Base-by-base conservation (phyloP, 2,888 invertebrate species). In the Leptura quadrifasciata region DNA sequence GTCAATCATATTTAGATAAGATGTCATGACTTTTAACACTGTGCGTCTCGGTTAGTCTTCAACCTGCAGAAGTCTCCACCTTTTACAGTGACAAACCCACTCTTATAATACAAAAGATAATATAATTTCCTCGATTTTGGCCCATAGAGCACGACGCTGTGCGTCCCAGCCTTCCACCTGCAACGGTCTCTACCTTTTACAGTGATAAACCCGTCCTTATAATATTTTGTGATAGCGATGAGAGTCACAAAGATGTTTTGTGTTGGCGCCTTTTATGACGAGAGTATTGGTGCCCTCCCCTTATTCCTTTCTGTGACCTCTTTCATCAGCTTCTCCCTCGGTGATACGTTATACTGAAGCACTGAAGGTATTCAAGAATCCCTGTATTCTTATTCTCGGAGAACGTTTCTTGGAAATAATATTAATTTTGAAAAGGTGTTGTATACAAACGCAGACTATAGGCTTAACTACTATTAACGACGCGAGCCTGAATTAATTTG, bases 181-280 rank as follows among this genome's bases (percentile, higher is more conserved):
- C 74, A 21, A 58, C 17, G 61, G 76, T 64, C 74, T 71, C 72
- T 74, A 64, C 64, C 64, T 21, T 21, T 21, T 21, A 20, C 8
- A n/a, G 52, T 27, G 27, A 24, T 64, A 72, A 72, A 63, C 72
- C 63, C 54, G 47, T 12, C 55, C 24, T 54, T 58, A 58, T 57
- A 57, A 58, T 65, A 72, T 65, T 65, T 58, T 55, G 63, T 35
- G 76, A 75, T 72, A 77, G 63, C 55, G 76, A 75, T 72, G 80
- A 73, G 77, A 80, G 77, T 80, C 80, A 77, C 81, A 79, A 79
- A 79, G 76, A 81, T 80, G 81, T 81, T 81, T 81, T 80, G 78
- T 79, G 79, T 77, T 79, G 73, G 75, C 73, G 73, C 72, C 76
- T 80, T 79, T 81, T 81, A 81, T 76, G 75, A 80, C 76, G 74